These are phyloP conservation scores for Ischnus inquisitorius DNA, from an alignment of 2,888 invertebrate species.

Conservation along the genomic window DNA sequence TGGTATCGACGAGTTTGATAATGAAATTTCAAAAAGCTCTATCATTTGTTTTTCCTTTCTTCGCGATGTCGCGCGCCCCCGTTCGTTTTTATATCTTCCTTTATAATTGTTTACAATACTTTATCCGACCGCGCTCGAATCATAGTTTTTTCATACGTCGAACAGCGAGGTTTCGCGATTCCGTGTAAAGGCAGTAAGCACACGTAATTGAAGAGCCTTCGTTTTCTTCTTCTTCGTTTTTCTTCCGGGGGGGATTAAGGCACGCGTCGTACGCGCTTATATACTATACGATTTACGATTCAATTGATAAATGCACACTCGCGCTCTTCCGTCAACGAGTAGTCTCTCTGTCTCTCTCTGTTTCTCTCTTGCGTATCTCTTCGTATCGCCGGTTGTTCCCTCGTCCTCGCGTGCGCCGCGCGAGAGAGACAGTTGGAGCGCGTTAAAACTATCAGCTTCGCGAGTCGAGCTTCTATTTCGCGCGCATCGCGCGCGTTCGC, in stretches of 20 bases:
- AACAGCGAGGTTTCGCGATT: not conserved
- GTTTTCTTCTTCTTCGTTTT: constrained; percentile 38
- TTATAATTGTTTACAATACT: not conserved
- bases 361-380: constrained; percentile 60
- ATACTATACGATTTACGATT: constrained; percentile 64
- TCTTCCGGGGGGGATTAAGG: constrained; percentile 51
- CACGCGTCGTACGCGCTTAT: constrained; percentile 64
- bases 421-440: no score
- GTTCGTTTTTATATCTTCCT: not conserved
- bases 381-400: constrained; percentile 54
- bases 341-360: constrained; percentile 56
- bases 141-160: not conserved
- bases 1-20: constrained; percentile 17
- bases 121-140: not conserved
- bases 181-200: not conserved
- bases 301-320: constrained; percentile 68
- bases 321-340: constrained; percentile 68
- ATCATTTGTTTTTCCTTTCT: constrained; percentile 64
- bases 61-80: constrained; percentile 42
- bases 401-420: not conserved
- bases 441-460: constrained; percentile 16
- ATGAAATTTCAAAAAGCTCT: constrained; percentile 37
- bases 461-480: constrained; percentile 23
- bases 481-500: constrained; percentile 23
- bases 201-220: constrained; percentile 25